Evolutionary conservation across 2,888 invertebrate species (phyloP), one percentile per base, ranked within the genome.

Genomic region (Tipula lateralis): DNA sequence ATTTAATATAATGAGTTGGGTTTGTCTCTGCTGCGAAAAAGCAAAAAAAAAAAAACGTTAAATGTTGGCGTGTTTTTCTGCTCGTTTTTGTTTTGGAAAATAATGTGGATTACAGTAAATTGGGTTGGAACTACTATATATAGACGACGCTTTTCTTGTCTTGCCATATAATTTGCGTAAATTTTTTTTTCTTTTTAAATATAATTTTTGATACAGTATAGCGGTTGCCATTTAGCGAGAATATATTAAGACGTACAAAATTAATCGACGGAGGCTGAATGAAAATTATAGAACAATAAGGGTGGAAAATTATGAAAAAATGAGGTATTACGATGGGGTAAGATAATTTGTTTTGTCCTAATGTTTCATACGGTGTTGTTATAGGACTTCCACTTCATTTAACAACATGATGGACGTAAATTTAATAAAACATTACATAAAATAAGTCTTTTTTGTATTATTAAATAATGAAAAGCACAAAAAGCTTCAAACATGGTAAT

Each of bases 131-230:
- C 66, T 66, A 66, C 24, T 66, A n/a, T n/a, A n/a, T n/a, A n/a
- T n/a, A n/a, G n/a, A n/a, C n/a, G n/a, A 66, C 66, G 66, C 66
- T 66, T 66, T 66, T 66, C 66, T 66, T 66, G 66, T 66, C 66
- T 66, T 66, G 7, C 66, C 66, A 66, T 66, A 9, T 66, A 66
- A 66, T 66, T 66, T 66, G 12, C 66, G 1, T 66, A n/a, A 1
- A n/a, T 16, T 9, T 36, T 6, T 7, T 44, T 44, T 44, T n/a
- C n/a, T n/a, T 44, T 44, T 44, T 44, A 4, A 13, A 24, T 24
- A 66, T 24, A 66, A 66, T 66, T 66, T 66, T 19, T 66, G 66
- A 66, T 24, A 66, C 66, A 66, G 66, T 66, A n/a, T n/a, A 66
- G 66, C 24, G 66, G 66, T 66, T 9, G 9, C 24, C 12, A 66